Conservation (phyloP, 2,113 vertebrate species). For the Ancistrus triradiatus region DNA sequence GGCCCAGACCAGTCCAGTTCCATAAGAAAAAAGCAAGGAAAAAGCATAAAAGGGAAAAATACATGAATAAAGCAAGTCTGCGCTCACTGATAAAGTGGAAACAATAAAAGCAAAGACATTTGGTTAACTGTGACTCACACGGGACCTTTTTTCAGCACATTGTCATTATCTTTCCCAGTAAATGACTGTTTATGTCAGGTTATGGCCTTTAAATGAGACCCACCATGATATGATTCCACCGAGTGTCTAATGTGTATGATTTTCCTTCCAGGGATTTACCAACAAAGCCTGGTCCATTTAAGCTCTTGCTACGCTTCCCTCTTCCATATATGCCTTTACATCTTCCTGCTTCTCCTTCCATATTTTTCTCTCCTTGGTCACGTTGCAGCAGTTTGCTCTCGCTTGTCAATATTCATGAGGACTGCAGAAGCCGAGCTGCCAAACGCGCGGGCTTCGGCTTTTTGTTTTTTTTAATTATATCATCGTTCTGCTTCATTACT, state of each 20-base stretch:
- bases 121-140: background rate
- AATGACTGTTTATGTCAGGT: background rate
- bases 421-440: slow-evolving; percentile 61
- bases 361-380: slow-evolving; percentile 30
- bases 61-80: too few species aligned
- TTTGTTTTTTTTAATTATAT: slow-evolving; percentile 52
- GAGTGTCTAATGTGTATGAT: too few species aligned
- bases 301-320: background rate
- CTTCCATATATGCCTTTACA: slow-evolving; percentile 9
- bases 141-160: background rate
- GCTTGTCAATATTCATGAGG: slow-evolving; percentile 68
- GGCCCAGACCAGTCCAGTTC: too few species aligned
- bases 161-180: background rate
- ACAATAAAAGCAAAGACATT: background rate
- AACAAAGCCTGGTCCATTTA: too few species aligned
- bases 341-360: slow-evolving; percentile 19
- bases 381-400: slow-evolving; percentile 24
- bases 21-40: too few species aligned
- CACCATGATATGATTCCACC: too few species aligned
- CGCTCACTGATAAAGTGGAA: too few species aligned
- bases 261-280: too few species aligned
- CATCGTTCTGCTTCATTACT: slow-evolving; percentile 34
- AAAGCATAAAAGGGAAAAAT: too few species aligned
- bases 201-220: background rate
- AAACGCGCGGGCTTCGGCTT: slow-evolving; percentile 59